Base-by-base conservation (phyloP, 2,113 vertebrate species). In the Emydura subglobosa region DNA sequence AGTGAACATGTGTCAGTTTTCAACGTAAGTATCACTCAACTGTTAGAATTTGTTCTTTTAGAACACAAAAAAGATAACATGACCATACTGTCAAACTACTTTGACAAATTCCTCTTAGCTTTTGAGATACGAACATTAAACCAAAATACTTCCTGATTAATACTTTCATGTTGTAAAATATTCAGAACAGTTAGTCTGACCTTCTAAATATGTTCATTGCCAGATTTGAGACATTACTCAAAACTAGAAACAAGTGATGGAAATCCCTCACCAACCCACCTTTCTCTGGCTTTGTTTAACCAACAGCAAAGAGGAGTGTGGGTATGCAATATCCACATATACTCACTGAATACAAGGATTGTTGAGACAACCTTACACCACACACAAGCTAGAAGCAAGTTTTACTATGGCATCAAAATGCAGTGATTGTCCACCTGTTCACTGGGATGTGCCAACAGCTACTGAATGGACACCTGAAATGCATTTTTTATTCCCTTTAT, bases 401-500 rank as follows among this genome's bases (percentile, higher is more conserved):
- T 84, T 72, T 42, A 24, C 81, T 50, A 4, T 25, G 78, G 72
- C 13, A 14, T 14, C 34, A 1, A 0, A 25, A 42, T 0, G 68
- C 17, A 54, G 78, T 25, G 34, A 5, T 25, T 12, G 22, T 53
- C 7, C 31, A 34, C 3, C 4, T 31, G 25, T 47, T 88, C 47
- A 6, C 14, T 72, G 31, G 61, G 22, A 47, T 80, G 74, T n/a
- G 12, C 19, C 53, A 59, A 22, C 57, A 7, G 8, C 83, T 34
- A 10, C 1, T 47, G 9, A 27, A 10, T 1, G 29, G 55, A 2
- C 16, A 34, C 22, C 25, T 10, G 5, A 78, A 85, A 25, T 3
- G 7, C 84, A 65, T 76, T 4, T 6, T 5, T 61, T 2, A 3
- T 7, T 1, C 65, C 55, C 14, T 27, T 1, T 17, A 31, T 5